phyloP scores from a whole-genome alignment of 1,140 invertebrate species.

The Popillia japonica region DNA sequence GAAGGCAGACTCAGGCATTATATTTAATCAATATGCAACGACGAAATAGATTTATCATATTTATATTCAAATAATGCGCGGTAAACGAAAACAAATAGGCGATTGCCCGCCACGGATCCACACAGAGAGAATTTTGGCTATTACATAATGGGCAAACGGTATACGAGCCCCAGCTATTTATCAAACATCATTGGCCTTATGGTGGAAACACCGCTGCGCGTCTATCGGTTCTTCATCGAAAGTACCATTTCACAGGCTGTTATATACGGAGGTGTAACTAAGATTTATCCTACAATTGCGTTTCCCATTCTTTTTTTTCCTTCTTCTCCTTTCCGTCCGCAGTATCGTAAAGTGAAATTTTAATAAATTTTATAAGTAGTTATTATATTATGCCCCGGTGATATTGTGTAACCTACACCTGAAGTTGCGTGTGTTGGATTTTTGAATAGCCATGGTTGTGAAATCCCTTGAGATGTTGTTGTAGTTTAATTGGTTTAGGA shows the following conservation, averaged over 20 bases:
- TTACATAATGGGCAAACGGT: background rate
- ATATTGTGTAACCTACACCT: constrained; percentile 9
- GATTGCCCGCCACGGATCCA: background rate
- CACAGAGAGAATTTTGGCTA: background rate
- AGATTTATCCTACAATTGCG: constrained; percentile 10
- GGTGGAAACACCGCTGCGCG: background rate
- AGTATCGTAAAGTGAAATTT: background rate
- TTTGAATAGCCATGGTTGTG: background rate
- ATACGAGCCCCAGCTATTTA: background rate
- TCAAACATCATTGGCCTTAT: background rate
- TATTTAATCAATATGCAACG: background rate
- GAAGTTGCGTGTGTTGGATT: background rate
- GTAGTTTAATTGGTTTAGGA: constrained; percentile 6
- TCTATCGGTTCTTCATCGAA: background rate
- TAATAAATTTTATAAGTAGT: constrained; percentile 9
- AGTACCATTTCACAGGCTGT: background rate
- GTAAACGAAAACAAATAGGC: constrained; percentile 14
- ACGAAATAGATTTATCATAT: constrained; percentile 14
- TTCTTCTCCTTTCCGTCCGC: background rate
- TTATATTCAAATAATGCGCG: background rate
- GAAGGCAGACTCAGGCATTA: background rate
- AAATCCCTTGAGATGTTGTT: background rate
- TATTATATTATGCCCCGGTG: background rate
- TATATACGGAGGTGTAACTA: constrained; percentile 4
- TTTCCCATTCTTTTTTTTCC: background rate